Conservation (phyloP, 2,113 vertebrate species). For the Coptodon rendalli region DNA sequence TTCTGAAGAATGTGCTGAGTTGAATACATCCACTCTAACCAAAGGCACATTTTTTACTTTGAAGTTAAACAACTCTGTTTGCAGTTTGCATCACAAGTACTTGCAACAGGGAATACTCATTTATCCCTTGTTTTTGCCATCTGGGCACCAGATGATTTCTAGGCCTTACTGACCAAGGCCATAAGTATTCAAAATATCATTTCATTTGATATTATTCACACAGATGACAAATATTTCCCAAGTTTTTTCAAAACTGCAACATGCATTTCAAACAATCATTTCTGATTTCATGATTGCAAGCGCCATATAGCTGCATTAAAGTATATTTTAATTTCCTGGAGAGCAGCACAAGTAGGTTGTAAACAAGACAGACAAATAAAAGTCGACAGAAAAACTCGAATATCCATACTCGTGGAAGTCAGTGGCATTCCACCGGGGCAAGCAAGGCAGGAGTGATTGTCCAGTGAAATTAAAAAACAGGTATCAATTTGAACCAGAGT, state of each 20-base stretch:
- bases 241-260: neutral
- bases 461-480: neutral
- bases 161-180: neutral
- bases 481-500: neutral
- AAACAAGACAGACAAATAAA: neutral
- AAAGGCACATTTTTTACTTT: too few relatives aligned
- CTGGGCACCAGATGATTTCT: neutral
- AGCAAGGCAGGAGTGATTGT: neutral
- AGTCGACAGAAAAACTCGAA: neutral
- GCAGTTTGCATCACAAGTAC: neutral
- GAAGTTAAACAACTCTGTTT: neutral
- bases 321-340: neutral
- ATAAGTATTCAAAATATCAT: neutral
- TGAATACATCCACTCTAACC: too few relatives aligned
- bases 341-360: neutral
- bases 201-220: neutral
- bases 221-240: neutral
- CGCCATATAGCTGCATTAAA: neutral
- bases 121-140: neutral
- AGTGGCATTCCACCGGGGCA: neutral
- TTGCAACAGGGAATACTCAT: neutral
- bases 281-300: neutral
- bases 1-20: too few relatives aligned
- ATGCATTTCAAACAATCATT: neutral
- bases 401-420: neutral